phyloP scores from a whole-genome alignment of 1,140 invertebrate species.

The Hyles vespertilio region DNA sequence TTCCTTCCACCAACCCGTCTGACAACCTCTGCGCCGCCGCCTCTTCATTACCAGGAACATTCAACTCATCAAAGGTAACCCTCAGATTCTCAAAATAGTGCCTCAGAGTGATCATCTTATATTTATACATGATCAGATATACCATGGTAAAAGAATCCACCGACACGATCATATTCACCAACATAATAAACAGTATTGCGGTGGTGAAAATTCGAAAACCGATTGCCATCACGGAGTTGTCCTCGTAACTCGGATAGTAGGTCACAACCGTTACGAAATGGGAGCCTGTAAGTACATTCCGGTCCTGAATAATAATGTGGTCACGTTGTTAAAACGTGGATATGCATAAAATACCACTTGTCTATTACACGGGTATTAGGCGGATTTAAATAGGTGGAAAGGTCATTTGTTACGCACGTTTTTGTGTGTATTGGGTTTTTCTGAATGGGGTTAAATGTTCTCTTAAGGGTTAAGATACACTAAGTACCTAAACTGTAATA shows the following conservation, averaged over 20 bases:
- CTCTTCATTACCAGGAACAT: slow-evolving; percentile 22
- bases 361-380: too few species aligned
- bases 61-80: slow-evolving; percentile 29
- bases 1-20: slow-evolving; percentile 50
- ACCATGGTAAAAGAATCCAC: slow-evolving; percentile 48
- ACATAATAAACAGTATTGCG: slow-evolving; percentile 35
- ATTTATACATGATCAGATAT: slow-evolving; percentile 56
- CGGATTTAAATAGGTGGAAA: too few species aligned
- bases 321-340: slow-evolving; percentile 3
- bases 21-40: slow-evolving; percentile 35
- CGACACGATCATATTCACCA: slow-evolving; percentile 49
- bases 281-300: slow-evolving; percentile 38
- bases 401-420: too few species aligned
- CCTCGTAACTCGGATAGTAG: slow-evolving; percentile 46
- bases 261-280: slow-evolving; percentile 57
- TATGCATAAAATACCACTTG: too few species aligned
- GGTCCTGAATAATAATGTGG: slow-evolving; percentile 5
- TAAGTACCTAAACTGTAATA: too few species aligned
- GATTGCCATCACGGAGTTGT: slow-evolving; percentile 37
- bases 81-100: slow-evolving; percentile 51
- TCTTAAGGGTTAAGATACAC: too few species aligned
- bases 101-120: slow-evolving; percentile 58
- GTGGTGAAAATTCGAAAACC: slow-evolving; percentile 40
- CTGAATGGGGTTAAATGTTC: too few species aligned
- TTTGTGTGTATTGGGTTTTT: too few species aligned